Evolutionary conservation across 37 sponge, comb jelly and placozoan species (phyloP).

Genomic region (Halisarca cf. caerulea): DNA sequence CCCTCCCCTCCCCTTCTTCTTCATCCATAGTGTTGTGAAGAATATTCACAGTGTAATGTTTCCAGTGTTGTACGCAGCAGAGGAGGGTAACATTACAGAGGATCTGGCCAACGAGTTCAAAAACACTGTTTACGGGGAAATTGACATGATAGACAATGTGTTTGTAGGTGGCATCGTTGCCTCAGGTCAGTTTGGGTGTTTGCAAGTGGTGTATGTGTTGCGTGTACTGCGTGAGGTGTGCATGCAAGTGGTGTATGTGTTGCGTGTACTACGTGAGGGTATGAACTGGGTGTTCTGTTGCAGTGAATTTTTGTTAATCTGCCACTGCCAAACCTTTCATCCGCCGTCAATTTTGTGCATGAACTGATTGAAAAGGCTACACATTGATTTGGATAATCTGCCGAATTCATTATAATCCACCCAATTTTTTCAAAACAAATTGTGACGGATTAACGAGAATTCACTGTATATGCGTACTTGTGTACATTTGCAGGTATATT

Average conservation of each 20-base stretch:
- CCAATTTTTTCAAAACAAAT: too few species aligned
- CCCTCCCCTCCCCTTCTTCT: not conserved
- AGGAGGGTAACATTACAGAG: conserved; percentile 44
- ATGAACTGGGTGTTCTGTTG: not conserved
- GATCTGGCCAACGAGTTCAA: conserved; percentile 60
- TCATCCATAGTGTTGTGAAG: not conserved
- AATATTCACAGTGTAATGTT: conserved; percentile 41
- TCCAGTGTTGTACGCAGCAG: conserved; percentile 62
- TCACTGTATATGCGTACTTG: too few species aligned
- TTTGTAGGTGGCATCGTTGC: conserved; percentile 26
- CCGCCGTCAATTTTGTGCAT: too few species aligned
- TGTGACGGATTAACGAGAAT: too few species aligned
- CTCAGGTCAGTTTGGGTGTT: conserved; percentile 29
- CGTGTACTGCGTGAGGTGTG: not conserved
- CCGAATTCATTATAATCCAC: too few species aligned
- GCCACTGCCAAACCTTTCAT: too few species aligned
- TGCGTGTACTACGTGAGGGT: not conserved
- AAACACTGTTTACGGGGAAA: conserved; percentile 5
- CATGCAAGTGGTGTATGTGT: not conserved
- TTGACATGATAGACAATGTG: not conserved
- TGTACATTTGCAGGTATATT: too few species aligned
- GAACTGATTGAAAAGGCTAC: too few species aligned
- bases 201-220: not conserved
- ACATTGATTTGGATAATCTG: too few species aligned
- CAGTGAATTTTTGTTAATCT: too few species aligned